Base-by-base conservation (phyloP, 2,113 vertebrate species). In the Microtus richardsoni region DNA sequence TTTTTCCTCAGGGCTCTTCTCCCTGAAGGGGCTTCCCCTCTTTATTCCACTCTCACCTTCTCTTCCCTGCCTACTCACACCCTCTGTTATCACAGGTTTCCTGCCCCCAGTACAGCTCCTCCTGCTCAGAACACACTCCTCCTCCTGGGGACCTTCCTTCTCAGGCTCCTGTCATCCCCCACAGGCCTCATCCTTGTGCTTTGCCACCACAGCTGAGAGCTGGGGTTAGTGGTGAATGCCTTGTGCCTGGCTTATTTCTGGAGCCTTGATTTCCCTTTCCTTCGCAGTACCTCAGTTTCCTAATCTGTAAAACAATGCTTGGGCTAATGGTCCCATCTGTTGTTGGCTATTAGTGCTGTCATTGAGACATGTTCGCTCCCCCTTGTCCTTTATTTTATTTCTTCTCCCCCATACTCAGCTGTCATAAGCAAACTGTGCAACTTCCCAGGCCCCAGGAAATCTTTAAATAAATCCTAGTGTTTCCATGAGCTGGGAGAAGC, bases 401-500 rank as follows among this genome's bases (percentile, higher is more conserved):
- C 71, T 73, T 90, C 58, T 80, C 44, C 68, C 1, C 1, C 90
- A 92, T 49, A 85, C 71, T 90, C 71, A 93, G 68, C 92, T 95
- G 90, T 96, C 77, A 95, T 2, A 73, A 74, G 44, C 71, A 30
- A 39, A 62, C 49, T 12, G 13, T 60, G 36, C 39, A 52, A 92
- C 93, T 97, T 96, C 77, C 88, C 77, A 89, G 88, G 93, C 88
- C 36, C 49, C 92, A 97, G 95, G 95, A 96, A 95, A 83, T 93
- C 91, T 52, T 95, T 74, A 95, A 94, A 95, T 88, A 95, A 93
- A 86, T 26, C 77, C 85, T 73, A 68, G 96, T 95, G 94, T 77
- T 82, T 96, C 49, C 54, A 19, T 75, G 92, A 44, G 39, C 24
- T 86, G 85, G 84, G 88, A 82, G 41, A 62, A 83, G 71, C 9